Evolutionary conservation across 2,113 vertebrate species (phyloP).

Genomic region (Stigmatopora nigra): DNA sequence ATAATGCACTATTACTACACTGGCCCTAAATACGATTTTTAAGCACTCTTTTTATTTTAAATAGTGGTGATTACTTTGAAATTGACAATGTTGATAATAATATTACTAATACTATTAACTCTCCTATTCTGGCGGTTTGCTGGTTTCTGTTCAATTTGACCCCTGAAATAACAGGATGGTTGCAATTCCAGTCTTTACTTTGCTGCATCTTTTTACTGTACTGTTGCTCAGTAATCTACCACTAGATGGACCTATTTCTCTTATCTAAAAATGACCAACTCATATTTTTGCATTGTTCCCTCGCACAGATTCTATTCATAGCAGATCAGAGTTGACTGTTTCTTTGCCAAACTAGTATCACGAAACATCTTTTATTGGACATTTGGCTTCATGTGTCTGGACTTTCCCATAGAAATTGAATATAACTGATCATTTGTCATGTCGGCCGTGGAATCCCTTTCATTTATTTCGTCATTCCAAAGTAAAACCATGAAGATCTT

Average conservation of each 20-base stretch:
- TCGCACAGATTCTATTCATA: slow-evolving; percentile 10
- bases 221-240: slow-evolving; percentile 12
- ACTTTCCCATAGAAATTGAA: slow-evolving; percentile 4
- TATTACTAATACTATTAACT: no score
- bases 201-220: background rate
- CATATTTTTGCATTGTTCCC: slow-evolving; percentile 3
- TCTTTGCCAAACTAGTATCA: slow-evolving; percentile 3
- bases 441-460: slow-evolving; percentile 1
- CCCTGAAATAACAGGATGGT: no score
- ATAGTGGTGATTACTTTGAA: no score
- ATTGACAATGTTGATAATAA: no score
- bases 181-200: no score
- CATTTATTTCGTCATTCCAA: slow-evolving; percentile 5
- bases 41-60: no score
- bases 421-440: slow-evolving; percentile 12
- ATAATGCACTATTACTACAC: no score
- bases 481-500: slow-evolving; percentile 28
- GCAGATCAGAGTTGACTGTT: slow-evolving; percentile 2
- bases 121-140: no score
- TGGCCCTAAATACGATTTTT: no score
- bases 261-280: slow-evolving; percentile 4
- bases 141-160: no score
- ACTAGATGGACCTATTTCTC: slow-evolving; percentile 37
- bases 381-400: background rate
- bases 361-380: background rate